Evolutionary conservation across 2,113 vertebrate species (phyloP), one percentile per base, ranked within the genome.

Genomic region (Paracanthobrama guichenoti): DNA sequence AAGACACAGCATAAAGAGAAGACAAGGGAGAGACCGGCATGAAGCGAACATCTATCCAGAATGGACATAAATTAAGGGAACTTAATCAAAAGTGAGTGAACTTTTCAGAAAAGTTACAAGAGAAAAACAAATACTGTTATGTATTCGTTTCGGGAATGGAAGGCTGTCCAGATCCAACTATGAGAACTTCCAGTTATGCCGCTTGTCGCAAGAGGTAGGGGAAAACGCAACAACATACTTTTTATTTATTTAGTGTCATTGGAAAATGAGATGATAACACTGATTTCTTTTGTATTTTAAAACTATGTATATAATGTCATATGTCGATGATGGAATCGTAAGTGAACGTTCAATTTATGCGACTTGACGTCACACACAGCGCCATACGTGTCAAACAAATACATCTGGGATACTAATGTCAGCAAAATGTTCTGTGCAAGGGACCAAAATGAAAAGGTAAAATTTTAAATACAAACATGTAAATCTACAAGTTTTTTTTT

Each of bases 381-480:
- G 5, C 28, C 14, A 50, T 20, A 10, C 9, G 16, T 10, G 7
- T 0, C 3, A 28, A 16, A 0, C 3, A 28, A 16, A 0, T 12
- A 28, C 4, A 12, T 74, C n/a, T 7, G 24, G n/a, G 14, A 18
- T 18, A 53, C 0, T 50, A 12, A 0, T 35, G 1, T 0, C 24
- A 3, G 9, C 16, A 55, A 7, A 0, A 76, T 76, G 72, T 0
- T 24, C 0, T 22, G 4, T 20, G 1, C 3, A 39, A 22, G 1
- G 5, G 7, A 16, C 6, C 7, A 50, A 28, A 28, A 53, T 0
- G n/a, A 16, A 9, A 7, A 3, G 73, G 73, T 76, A 31, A 35
- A 9, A 22, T 3, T 35, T 76, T 55, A 0, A 75, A 20, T 55
- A 31, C 1, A 35, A 55, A 0, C 2, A 20, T 55, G 5, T 6